phyloP scores from a whole-genome alignment of 30 jellyfish, hydroid and myxozoan genomes.

The Haliclystus octoradiatus region DNA sequence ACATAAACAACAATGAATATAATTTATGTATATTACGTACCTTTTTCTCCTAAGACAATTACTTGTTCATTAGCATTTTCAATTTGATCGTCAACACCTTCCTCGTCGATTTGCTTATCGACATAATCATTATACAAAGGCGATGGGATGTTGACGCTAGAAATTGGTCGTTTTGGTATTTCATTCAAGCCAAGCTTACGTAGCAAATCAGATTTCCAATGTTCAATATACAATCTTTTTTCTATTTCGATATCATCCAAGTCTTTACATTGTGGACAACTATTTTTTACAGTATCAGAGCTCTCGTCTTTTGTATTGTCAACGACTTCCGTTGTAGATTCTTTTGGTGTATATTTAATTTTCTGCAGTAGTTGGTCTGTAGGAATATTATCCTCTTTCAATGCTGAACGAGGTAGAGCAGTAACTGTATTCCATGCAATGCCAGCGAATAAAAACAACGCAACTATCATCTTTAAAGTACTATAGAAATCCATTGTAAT shows the following conservation, averaged over 20 bases:
- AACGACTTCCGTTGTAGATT: conserved; percentile 5
- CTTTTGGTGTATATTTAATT: conserved; percentile 7
- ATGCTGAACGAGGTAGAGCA: no score
- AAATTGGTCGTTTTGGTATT: conserved; percentile 31
- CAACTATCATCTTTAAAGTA: no score
- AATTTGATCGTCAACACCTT: conserved; percentile 8
- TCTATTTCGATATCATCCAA: conserved; percentile 31
- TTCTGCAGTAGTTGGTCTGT: neutral
- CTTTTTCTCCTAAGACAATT: conserved; percentile 48
- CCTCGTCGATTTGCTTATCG: neutral
- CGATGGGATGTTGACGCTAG: conserved; percentile 35
- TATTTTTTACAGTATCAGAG: neutral
- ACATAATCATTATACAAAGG: conserved; percentile 39
- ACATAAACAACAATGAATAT: no score
- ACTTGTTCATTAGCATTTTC: conserved; percentile 33
- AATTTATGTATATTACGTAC: no score
- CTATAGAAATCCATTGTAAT: no score
- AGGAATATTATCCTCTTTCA: neutral
- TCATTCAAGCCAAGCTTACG: conserved; percentile 50
- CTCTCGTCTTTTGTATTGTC: conserved; percentile 7
- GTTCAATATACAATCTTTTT: conserved; percentile 33
- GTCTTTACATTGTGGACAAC: conserved; percentile 37
- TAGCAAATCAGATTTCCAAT: conserved; percentile 45
- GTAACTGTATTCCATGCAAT: no score
- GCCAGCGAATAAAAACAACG: no score